A percentile compares a stretch with the other conserved stretches of the same genome.
phyloP scores from a whole-genome alignment of 2,797 vertebrate genomes.

The Tapera naevia region DNA sequence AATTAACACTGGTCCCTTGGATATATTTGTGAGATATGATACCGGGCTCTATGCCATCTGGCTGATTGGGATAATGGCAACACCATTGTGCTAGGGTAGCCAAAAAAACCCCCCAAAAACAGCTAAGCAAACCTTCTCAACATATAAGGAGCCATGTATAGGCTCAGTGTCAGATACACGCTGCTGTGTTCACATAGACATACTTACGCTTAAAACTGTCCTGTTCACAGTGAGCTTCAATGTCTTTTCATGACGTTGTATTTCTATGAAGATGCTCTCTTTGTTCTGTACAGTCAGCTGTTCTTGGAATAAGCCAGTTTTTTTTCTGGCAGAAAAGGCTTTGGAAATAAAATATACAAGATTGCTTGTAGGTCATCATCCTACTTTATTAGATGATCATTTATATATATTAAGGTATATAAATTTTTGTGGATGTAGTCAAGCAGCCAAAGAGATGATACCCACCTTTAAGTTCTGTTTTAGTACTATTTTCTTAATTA shows the following conservation, averaged over 20 bases:
- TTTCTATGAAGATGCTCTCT: not conserved
- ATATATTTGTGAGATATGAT: not conserved
- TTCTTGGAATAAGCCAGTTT: not conserved
- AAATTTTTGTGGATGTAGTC: not conserved
- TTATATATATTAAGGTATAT: not conserved
- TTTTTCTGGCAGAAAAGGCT: not conserved
- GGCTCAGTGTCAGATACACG: rapidly evolving
- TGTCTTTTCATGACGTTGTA: not conserved
- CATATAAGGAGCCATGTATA: rapidly evolving
- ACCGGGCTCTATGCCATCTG: not conserved
- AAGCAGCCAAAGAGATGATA: not conserved
- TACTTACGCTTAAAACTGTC: not conserved
- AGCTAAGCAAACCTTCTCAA: not conserved
- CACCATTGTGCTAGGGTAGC: not conserved
- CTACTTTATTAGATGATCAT: not conserved
- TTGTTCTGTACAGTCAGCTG: not conserved
- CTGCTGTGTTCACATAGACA: not conserved
- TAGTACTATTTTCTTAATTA: not conserved
- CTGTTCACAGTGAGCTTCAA: not conserved
- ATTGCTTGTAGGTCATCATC: not conserved
- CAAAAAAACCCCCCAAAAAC: not conserved
- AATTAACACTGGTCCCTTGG: not conserved
- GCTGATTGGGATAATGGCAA: not conserved
- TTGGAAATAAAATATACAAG: not conserved
- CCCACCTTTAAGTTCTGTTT: not conserved